Base-by-base conservation (phyloP, 2,888 invertebrate species). In the Drosophila antonietae region DNA sequence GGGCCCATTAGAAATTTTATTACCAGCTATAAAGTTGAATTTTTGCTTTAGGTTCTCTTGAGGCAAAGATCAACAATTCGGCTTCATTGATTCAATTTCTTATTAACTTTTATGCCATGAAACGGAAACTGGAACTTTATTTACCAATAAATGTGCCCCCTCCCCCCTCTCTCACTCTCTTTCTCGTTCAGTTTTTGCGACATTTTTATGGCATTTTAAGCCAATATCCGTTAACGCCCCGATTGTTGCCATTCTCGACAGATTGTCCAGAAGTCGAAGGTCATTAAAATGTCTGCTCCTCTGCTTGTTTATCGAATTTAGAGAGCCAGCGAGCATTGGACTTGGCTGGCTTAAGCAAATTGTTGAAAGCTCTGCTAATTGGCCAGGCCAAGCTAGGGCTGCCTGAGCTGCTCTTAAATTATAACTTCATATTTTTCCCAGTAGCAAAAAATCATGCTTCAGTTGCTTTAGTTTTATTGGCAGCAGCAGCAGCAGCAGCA, bases 1-100 rank as follows among this genome's bases (percentile, higher is more conserved):
- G 12, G 7, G 43, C 52, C 77, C 75, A 80, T 84, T 89, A 73
- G 70, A 68, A 73, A 75, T 86, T 83, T 86, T 88, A 86, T 86
- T 88, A 75, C 75, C 61, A 33, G 70, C 78, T 49, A 82, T 86
- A 89, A 87, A 82, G 62, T 71, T 72, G 73, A 77, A 61, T 80
- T 83, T 81, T 12, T 10, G 20, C 44, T 44, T 2, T 49, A 71
- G 64, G 61, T 62, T 67, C 64, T 28, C 64, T 35, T 7, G n/a
- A 15, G 61, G 53, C 51, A 70, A 70, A 81, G 78, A 85, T 89
- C 85, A 87, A 78, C 76, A 77, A 78, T 80, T 80, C 67, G 60
- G 80, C 88, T 75, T 69, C 88, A 88, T 84, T 86, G 85, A 84
- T 87, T 89, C 88, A 84, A 86, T 89, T 87, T 86, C 87, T 87